Base-by-base conservation (phyloP, 1,140 invertebrate species). In the Plectus sambesii region DNA sequence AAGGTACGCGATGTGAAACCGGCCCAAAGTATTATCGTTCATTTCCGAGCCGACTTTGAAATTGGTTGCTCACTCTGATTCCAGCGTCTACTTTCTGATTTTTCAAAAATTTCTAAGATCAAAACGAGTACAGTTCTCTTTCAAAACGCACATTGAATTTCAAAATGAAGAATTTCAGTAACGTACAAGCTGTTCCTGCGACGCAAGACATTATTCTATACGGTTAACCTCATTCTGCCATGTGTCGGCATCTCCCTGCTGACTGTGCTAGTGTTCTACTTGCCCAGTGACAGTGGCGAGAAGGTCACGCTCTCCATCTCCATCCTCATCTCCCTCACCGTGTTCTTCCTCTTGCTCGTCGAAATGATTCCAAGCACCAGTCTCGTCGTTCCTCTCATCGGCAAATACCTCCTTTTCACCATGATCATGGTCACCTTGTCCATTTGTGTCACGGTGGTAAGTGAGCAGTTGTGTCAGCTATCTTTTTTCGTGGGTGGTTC, bases 271-370 rank as follows among this genome's bases (percentile, higher is more conserved):
- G 92, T 92, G 9, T 98, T 98, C 76, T 97, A 97, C 72, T 75
- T 98, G 61, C 93, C 93, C 37, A 94, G 89, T 17, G 90, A 96
- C 75, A 90, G 85, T 69, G 89, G 88, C 49, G 92, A 96, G 76
- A 94, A 97, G 78, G 86, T 97, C 60, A 94, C 92, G 35, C 76
- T 99, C 51, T 94, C 89, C 50, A 98, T 98, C 71, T 97, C 89
- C 37, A 98, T 98, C 74, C 80, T 98, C 59, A 90, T 98, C 74
- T 94, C 90, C 73, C 82, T 99, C 60, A 90, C 93, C 74, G 89
- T 99, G 78, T 99, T 98, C 79, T 98, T 98, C 76, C 78, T 98
- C 29, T 78, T 98, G 68, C 82, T 98, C 47, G 88, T 65, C n/a
- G n/a, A n/a, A 35, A 68, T 73, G 17, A 72, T 71, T 49, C 71